Evolutionary conservation across 2,113 vertebrate species (phyloP).

Genomic region (Leuciscus idus): DNA sequence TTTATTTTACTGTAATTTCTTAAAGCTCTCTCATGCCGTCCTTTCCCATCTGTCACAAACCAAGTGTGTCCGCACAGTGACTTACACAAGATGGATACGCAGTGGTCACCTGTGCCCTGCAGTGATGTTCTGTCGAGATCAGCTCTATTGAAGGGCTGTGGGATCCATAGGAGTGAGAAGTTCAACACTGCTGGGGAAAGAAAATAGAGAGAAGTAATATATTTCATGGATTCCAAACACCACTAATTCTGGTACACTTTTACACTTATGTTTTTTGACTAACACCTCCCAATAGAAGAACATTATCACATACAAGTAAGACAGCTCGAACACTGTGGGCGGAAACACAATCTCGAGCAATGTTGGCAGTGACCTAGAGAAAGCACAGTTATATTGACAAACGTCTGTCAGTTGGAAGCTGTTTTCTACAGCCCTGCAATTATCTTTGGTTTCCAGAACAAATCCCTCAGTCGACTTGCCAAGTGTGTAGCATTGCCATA

Average conservation of each 20-base stretch:
- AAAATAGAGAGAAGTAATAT: conserved; percentile 10
- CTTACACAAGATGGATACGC: conserved; percentile 31
- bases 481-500: conserved; percentile 52
- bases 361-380: conserved; percentile 37
- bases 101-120: conserved; percentile 2
- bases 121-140: conserved; percentile 30
- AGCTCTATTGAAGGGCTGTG: conserved; percentile 16
- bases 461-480: conserved; percentile 49
- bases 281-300: conserved; percentile 1
- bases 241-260: conserved; percentile 22
- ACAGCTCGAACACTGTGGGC: conserved; percentile 14
- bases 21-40: conserved; percentile 6
- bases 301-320: background rate
- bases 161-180: conserved; percentile 11
- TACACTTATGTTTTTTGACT: background rate
- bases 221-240: conserved; percentile 33
- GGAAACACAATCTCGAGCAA: background rate
- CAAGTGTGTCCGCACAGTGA: conserved; percentile 22
- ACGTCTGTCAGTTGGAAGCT: conserved; percentile 39
- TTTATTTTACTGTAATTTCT: background rate
- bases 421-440: conserved; percentile 40
- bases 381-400: conserved; percentile 27
- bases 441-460: conserved; percentile 53
- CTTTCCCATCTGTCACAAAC: conserved; percentile 15
- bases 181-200: conserved; percentile 17